These are phyloP conservation scores for Crotalus helleri DNA, from an alignment of 2,113 vertebrate genomes.

Conservation along the genomic window DNA sequence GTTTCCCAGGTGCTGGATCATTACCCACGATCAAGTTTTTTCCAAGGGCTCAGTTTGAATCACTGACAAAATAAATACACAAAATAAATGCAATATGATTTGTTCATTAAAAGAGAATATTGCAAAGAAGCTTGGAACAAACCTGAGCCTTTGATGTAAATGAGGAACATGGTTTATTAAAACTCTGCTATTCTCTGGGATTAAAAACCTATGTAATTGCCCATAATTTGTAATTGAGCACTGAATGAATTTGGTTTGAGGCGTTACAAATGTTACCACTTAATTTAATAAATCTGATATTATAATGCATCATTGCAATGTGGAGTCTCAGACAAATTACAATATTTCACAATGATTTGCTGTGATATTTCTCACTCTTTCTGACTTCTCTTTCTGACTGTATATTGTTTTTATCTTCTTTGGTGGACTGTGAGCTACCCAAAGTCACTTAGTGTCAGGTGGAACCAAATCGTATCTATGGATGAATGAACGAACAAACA, in stretches of 20 bases:
- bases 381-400: neutral
- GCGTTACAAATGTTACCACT: neutral
- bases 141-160: neutral
- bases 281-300: constrained; percentile 5
- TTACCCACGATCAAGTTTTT: constrained; percentile 1
- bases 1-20: neutral
- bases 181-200: neutral
- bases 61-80: neutral
- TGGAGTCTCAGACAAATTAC: neutral
- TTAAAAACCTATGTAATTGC: constrained; percentile 9
- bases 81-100: neutral
- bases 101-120: neutral
- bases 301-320: neutral
- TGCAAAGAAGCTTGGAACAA: neutral
- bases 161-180: neutral
- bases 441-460: neutral
- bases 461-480: neutral
- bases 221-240: constrained; percentile 10
- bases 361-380: neutral
- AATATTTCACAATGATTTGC: neutral
- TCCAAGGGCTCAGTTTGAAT: neutral
- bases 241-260: neutral
- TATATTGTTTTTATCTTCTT: neutral
- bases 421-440: neutral
- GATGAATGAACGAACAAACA: neutral